A percentile compares a stretch with the other conserved stretches of the same genome.
phyloP scores from a whole-genome alignment of 2,113 vertebrate genomes.

The Takifugu bimaculatus region DNA sequence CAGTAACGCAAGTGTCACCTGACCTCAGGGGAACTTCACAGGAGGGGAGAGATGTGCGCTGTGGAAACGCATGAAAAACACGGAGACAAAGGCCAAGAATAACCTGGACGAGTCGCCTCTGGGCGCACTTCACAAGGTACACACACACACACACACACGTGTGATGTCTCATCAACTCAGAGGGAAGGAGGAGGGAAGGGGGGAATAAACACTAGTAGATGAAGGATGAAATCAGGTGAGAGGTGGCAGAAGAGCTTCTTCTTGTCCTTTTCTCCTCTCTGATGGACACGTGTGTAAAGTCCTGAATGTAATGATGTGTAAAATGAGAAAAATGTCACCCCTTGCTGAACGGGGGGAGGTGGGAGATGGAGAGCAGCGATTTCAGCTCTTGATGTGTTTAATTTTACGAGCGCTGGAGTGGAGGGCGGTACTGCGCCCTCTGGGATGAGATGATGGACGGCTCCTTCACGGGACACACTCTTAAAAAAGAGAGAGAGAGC shows the following conservation, averaged over 20 bases:
- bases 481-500: conserved; percentile 21
- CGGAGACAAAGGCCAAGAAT: conserved; percentile 74
- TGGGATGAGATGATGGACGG: conserved; percentile 44
- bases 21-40: conserved; percentile 75
- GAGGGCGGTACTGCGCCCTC: conserved; percentile 26
- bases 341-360: conserved; percentile 18
- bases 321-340: conserved; percentile 73
- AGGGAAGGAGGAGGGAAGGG: too few relatives aligned
- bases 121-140: conserved; percentile 86
- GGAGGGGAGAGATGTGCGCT: conserved; percentile 68
- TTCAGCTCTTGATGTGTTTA: conserved; percentile 55
- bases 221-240: conserved; percentile 6
- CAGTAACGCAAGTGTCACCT: neutral
- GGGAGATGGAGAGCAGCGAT: conserved; percentile 34
- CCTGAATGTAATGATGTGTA: conserved; percentile 70
- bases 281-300: conserved; percentile 54
- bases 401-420: conserved; percentile 36
- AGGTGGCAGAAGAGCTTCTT: conserved; percentile 13
- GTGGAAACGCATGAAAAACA: conserved; percentile 76
- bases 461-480: conserved; percentile 10
- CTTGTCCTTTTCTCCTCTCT: conserved; percentile 7
- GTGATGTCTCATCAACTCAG: neutral
- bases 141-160: conserved; percentile 18
- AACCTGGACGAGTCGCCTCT: conserved; percentile 83
- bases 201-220: too few relatives aligned